phyloP scores from a whole-genome alignment of 2,888 invertebrate genomes.

The Phyllotreta cruciferae region DNA sequence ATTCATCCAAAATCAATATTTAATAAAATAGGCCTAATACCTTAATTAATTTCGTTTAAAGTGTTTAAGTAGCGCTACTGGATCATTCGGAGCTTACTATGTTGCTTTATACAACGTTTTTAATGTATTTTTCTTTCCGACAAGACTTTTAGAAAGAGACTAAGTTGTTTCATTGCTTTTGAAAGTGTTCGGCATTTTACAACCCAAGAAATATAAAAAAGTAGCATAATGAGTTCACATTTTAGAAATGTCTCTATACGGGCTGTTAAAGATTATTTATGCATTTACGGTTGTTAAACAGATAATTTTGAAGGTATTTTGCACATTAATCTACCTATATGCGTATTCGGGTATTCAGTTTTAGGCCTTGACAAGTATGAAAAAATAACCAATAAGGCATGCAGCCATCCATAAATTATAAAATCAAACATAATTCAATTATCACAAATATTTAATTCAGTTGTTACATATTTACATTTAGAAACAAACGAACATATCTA shows the following conservation, averaged over 20 bases:
- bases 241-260: conserved; percentile 17
- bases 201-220: conserved; percentile 22
- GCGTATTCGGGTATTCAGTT: too few species aligned
- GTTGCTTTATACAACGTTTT: conserved; percentile 24
- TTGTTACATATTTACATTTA: too few species aligned
- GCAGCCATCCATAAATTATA: too few species aligned
- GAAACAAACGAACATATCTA: neutral
- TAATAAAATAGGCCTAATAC: too few species aligned
- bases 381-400: neutral
- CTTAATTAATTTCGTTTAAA: conserved; percentile 2
- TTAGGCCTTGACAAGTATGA: neutral
- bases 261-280: conserved; percentile 13
- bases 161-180: conserved; percentile 27
- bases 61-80: conserved; percentile 1
- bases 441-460: too few species aligned
- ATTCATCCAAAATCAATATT: too few species aligned
- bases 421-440: too few species aligned
- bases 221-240: conserved; percentile 25
- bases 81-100: conserved; percentile 21
- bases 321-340: neutral
- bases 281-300: conserved; percentile 16
- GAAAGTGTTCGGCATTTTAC: conserved; percentile 23
- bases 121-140: conserved; percentile 29
- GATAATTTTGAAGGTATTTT: conserved; percentile 3
- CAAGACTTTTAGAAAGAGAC: conserved; percentile 25